Base-by-base conservation (phyloP, 2,888 invertebrate genomes). In the Drosophila trichaetosa region DNA sequence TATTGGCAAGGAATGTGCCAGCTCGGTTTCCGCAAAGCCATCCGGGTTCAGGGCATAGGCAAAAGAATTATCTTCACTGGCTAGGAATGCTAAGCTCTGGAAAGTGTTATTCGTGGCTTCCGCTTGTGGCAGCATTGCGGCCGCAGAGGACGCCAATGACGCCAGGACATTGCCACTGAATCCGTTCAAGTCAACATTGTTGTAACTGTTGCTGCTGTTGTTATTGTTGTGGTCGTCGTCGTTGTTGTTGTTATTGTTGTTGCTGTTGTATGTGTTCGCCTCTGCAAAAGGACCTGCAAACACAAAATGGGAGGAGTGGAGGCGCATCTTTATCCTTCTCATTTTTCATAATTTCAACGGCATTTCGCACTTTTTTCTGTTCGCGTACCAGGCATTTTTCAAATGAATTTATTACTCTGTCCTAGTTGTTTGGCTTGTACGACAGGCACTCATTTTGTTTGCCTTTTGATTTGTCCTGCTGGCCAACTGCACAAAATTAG, bases 1-100 rank as follows among this genome's bases (percentile, higher is more conserved):
- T 94, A 96, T 96, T 70, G 91, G 91, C 87, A 87, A 69, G 53
- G 83, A 69, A 48, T 90, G 72, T 21, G 66, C 34, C 42, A 66
- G 57, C 24, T 78, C 76, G 29, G 72, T 70, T 58, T 73, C 80
- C 65, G 73, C 84, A 66, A 74, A 82, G 54, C 74, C 70, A 73
- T 79, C 69, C 62, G 72, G 64, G 10, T 48, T 40, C 27, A 42
- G 38, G 16, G 46, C 60, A 16, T 49, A 42, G 53, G 54, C 75
- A 62, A 78, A 85, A 69, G 72, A 73, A 56, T 79, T 83, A 56
- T 56, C 36, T 27, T 56, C 27, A 13, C 38, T 62, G 70, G 59
- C 85, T 71, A 86, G 80, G 69, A 88, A 89, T 67, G 92, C 91
- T 74, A 91, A 88, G 78, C 91, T 91, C 80, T 88, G 82, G 77